These are phyloP conservation scores for Tragelaphus scriptus DNA, from an alignment of 2,113 vertebrate species.

Conservation along the genomic window DNA sequence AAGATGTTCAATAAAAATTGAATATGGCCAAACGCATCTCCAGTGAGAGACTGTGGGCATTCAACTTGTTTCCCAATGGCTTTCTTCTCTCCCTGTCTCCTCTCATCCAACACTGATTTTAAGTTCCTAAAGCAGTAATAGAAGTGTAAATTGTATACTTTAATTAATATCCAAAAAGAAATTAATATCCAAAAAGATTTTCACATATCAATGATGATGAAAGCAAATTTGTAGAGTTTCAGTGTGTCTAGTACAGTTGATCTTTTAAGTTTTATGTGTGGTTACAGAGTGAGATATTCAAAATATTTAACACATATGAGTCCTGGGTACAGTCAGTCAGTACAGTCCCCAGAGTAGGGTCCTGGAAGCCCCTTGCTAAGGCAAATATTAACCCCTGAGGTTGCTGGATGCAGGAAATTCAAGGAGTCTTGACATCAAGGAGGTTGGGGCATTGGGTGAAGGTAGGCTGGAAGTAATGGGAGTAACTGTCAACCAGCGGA, in stretches of 20 bases:
- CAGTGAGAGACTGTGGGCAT: background rate
- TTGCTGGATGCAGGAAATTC: background rate
- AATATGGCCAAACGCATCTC: background rate
- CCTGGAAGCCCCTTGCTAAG: background rate
- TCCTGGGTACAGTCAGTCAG: background rate
- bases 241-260: background rate
- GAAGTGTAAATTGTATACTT: background rate
- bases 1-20: constrained; percentile 60
- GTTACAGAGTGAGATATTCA: background rate
- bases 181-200: background rate
- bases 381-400: background rate
- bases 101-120: background rate
- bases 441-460: background rate
- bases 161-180: constrained; percentile 15
- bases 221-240: background rate
- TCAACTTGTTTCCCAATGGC: background rate
- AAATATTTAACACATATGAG: background rate
- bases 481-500: background rate
- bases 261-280: background rate
- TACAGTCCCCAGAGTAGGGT: background rate
- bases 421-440: background rate
- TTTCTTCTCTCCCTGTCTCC: background rate
- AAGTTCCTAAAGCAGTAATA: background rate
- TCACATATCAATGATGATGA: background rate
- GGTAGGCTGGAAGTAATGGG: background rate